phyloP scores from a whole-genome alignment of 2,888 invertebrate genomes.

The Catotricha subobsoleta region DNA sequence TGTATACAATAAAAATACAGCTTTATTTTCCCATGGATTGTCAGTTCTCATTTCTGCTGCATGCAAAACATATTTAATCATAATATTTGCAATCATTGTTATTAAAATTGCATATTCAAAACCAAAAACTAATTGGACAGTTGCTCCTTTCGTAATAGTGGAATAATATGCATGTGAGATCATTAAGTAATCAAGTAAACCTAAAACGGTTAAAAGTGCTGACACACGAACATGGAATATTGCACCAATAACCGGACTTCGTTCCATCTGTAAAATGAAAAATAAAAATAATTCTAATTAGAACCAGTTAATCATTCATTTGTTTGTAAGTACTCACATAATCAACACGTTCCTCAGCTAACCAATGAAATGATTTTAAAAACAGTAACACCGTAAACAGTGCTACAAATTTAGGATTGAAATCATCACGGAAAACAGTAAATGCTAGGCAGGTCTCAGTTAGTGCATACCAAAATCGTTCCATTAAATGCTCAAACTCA shows the following conservation, averaged over 20 bases:
- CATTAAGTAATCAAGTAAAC: slow-evolving; percentile 70
- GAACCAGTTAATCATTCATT: not conserved
- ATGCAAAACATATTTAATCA: slow-evolving; percentile 79
- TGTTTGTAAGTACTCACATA: slow-evolving; percentile 57
- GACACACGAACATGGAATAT: slow-evolving; percentile 85
- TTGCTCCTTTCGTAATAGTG: slow-evolving; percentile 82
- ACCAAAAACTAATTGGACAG: slow-evolving; percentile 96
- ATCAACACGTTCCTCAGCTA: slow-evolving; percentile 97
- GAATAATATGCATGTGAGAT: slow-evolving; percentile 87
- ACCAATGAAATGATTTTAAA: slow-evolving; percentile 98
- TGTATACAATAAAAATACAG: slow-evolving; percentile 89
- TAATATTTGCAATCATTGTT: slow-evolving; percentile 80
- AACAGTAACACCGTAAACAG: slow-evolving; percentile 91
- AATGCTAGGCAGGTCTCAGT: slow-evolving; percentile 99
- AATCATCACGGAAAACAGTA: slow-evolving; percentile 97
- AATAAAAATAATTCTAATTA: not conserved
- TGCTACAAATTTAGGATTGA: slow-evolving; percentile 95
- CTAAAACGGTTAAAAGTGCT: slow-evolving; percentile 63
- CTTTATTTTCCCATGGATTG: slow-evolving; percentile 98
- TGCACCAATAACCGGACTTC: slow-evolving; percentile 91
- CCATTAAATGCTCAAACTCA: slow-evolving; percentile 96
- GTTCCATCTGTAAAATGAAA: slow-evolving; percentile 66
- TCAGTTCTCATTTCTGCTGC: slow-evolving; percentile 64
- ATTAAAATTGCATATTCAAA: slow-evolving; percentile 97
- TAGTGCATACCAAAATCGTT: slow-evolving; percentile 97